A percentile compares a stretch with the other conserved stretches of the same genome.
These are phyloP conservation scores for Bombus affinis DNA, from an alignment of 1,140 invertebrate genomes.

Conservation along the genomic window DNA sequence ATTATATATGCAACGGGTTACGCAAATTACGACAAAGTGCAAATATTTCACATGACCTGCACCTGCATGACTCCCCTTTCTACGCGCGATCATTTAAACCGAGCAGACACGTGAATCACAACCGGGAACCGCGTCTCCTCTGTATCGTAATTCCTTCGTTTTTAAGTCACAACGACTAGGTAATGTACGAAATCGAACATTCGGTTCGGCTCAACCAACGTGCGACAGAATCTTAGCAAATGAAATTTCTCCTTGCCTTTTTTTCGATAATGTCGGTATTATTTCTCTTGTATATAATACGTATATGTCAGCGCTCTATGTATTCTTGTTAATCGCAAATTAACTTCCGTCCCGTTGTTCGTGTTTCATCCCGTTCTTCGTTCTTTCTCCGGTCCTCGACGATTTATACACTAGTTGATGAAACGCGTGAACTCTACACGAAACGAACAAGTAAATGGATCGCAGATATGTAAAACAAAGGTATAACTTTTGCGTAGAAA, in stretches of 20 bases:
- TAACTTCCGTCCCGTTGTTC: background rate
- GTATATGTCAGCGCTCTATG: background rate
- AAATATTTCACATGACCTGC: conserved; percentile 80
- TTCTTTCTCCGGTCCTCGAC: background rate
- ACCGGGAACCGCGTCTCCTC: conserved; percentile 6
- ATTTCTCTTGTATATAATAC: background rate
- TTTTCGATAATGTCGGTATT: background rate
- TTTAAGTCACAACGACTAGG: no score
- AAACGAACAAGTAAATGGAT: background rate
- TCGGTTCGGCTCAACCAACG: background rate
- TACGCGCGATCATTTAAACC: conserved; percentile 66
- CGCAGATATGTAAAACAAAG: background rate
- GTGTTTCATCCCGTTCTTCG: background rate
- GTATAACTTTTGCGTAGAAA: background rate
- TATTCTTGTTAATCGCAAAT: background rate
- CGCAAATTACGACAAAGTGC: conserved; percentile 79
- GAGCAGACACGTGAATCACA: conserved; percentile 59
- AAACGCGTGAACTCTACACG: background rate
- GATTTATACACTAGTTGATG: background rate
- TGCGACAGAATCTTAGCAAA: background rate
- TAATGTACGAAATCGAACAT: background rate
- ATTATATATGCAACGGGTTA: conserved; percentile 77
- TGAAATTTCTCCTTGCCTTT: background rate
- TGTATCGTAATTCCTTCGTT: no score
- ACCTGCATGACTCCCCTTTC: conserved; percentile 70